A percentile compares a stretch with the other conserved stretches of the same genome.
Conservation (phyloP, 2,888 invertebrate genomes). For the Acholoe squamosa region DNA sequence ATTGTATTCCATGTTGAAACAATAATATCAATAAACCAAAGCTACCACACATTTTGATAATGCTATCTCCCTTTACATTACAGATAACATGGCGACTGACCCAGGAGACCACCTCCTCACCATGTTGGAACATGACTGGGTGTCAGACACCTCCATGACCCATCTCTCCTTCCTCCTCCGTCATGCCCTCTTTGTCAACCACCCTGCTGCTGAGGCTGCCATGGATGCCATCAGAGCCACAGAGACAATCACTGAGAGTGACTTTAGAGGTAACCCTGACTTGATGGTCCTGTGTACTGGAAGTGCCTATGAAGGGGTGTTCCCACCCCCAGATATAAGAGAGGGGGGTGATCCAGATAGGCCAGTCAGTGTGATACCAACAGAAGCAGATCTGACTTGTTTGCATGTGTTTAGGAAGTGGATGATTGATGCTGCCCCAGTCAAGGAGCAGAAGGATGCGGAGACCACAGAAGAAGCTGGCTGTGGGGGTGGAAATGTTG, state of each 20-base stretch:
- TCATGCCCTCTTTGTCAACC: conserved; percentile 13
- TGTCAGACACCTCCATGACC: conserved; percentile 45
- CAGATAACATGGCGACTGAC: conserved; percentile 14
- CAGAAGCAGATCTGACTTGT: background rate
- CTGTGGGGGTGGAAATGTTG: background rate
- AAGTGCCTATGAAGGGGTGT: conserved; percentile 45
- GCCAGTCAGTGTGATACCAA: background rate
- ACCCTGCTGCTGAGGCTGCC: background rate
- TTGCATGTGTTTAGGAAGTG: conserved; percentile 39
- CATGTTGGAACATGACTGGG: conserved; percentile 54
- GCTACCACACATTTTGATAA: no score
- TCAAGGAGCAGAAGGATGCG: background rate
- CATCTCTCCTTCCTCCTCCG: conserved; percentile 50
- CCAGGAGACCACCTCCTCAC: conserved; percentile 42
- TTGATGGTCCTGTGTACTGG: conserved; percentile 39
- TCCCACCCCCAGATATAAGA: background rate
- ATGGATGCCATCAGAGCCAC: background rate
- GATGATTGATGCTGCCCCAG: background rate
- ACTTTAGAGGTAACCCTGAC: conserved; percentile 10
- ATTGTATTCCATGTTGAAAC: no score
- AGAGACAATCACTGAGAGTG: conserved; percentile 31
- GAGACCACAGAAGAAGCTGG: background rate
- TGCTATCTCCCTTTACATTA: background rate
- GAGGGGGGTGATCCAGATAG: background rate
- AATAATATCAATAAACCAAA: no score